A percentile compares a stretch with the other conserved stretches of the same genome.
These are phyloP conservation scores for Zelostemma sp. DNA, from an alignment of 1,140 invertebrate genomes.

Conservation along the genomic window DNA sequence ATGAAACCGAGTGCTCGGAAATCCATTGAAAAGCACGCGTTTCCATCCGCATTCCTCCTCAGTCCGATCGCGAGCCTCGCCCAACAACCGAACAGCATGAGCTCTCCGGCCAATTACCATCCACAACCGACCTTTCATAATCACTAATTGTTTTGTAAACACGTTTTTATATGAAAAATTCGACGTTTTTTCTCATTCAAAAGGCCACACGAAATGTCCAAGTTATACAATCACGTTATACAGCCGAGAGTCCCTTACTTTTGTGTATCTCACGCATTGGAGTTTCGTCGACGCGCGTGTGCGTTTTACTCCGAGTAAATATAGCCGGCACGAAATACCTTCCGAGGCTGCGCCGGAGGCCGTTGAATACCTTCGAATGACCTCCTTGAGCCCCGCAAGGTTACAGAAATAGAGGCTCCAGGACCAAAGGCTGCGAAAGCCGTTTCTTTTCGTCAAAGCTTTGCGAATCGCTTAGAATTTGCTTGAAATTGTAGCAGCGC, in stretches of 20 bases:
- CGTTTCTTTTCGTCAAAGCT: neutral
- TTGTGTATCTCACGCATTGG: conserved; percentile 29
- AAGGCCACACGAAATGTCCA: too few species aligned
- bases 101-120: conserved; percentile 6
- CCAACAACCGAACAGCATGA: conserved; percentile 17
- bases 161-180: too few species aligned
- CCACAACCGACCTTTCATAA: neutral
- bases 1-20: neutral
- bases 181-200: too few species aligned
- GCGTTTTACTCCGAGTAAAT: conserved; percentile 59
- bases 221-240: too few species aligned
- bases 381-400: conserved; percentile 42
- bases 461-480: neutral
- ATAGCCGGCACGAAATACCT: conserved; percentile 59
- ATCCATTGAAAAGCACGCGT: conserved; percentile 17
- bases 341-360: conserved; percentile 61
- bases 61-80: conserved; percentile 38
- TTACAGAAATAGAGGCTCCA: conserved; percentile 34
- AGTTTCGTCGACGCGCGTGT: conserved; percentile 33
- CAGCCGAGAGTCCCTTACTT: conserved; percentile 38
- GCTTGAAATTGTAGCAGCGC: too few species aligned
- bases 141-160: conserved; percentile 2
- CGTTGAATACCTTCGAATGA: conserved; percentile 58
- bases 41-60: conserved; percentile 39
- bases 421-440: conserved; percentile 7